Base-by-base conservation (phyloP, 2,113 vertebrate genomes). In the Caretta caretta region DNA sequence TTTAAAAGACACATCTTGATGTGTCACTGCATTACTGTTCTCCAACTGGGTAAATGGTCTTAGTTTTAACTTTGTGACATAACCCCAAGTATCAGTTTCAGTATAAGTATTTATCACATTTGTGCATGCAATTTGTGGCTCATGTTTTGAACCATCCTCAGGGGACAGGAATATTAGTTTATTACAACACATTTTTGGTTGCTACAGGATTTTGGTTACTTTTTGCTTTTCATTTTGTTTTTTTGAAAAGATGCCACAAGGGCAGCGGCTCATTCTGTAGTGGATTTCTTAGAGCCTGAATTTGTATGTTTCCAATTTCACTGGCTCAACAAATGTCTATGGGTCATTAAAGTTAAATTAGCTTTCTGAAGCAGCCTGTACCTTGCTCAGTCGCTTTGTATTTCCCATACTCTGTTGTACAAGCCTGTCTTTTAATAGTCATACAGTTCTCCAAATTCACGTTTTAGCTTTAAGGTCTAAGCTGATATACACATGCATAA, bases 311-410 rank as follows among this genome's bases (percentile, higher is more conserved):
- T 89, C 85, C 75, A 96, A 35, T 94, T 93, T 93, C 93, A 86
- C 49, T 78, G 65, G 19, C 80, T 92, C 93, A 93, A 91, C 88
- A 97, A 93, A 95, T 96, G 93, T 95, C 95, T 95, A 2, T 94
- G 87, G 83, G 78, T 96, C 56, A 83, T 94, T 95, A 92, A 92
- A 89, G 90, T 92, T 94, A 93, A 97, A 94, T 97, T 96, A 94
- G 62, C 50, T 97, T 95, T 87, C 91, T 10, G 49, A 94, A 90
- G 87, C 90, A 72, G 51, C 24, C 78, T 90, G 69, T 94, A 80
- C 53, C 80, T 94, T 81, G 84, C 62, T 42, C 24, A 86, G 89
- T 72, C 1, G 0, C 87, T 96, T 81, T 65, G 48, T 0, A 49
- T 82, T 89, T 82, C 76, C 50, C 56, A 72, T 46, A 31, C 6